Evolutionary conservation across 1,140 invertebrate genomes (phyloP).

Genomic region (Cotesia vestalis): DNA sequence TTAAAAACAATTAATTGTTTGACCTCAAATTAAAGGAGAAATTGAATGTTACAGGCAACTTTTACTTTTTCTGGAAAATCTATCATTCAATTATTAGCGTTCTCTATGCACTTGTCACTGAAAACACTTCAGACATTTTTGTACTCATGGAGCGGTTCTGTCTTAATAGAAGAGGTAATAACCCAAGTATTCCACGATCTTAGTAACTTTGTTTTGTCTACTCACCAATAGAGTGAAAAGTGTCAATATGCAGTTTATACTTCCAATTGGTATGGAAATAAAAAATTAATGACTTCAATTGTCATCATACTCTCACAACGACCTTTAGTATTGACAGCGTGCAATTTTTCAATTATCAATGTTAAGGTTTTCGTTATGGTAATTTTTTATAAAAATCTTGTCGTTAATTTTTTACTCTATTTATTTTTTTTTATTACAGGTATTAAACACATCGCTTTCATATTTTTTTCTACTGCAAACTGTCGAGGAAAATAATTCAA

Average conservation of each 20-base stretch:
- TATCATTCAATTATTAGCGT: background rate
- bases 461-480: constrained; percentile 34
- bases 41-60: background rate
- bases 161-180: constrained; percentile 32
- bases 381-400: background rate
- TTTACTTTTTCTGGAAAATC: constrained; percentile 3
- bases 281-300: background rate
- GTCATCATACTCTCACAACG: background rate
- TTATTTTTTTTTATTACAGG: constrained; percentile 3
- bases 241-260: background rate
- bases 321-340: constrained; percentile 5
- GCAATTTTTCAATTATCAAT: background rate
- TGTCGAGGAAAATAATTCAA: background rate
- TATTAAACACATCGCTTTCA: constrained; percentile 27
- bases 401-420: background rate
- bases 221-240: constrained; percentile 4
- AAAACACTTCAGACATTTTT: constrained; percentile 39
- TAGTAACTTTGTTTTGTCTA: background rate
- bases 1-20: too few relatives aligned
- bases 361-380: constrained; percentile 7
- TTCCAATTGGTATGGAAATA: constrained; percentile 5
- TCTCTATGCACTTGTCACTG: constrained; percentile 18
- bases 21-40: background rate
- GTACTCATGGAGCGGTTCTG: constrained; percentile 36
- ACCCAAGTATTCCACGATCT: background rate